Evolutionary conservation across 1,140 invertebrate genomes (phyloP).

Genomic region (Lutraria rhynchaena): DNA sequence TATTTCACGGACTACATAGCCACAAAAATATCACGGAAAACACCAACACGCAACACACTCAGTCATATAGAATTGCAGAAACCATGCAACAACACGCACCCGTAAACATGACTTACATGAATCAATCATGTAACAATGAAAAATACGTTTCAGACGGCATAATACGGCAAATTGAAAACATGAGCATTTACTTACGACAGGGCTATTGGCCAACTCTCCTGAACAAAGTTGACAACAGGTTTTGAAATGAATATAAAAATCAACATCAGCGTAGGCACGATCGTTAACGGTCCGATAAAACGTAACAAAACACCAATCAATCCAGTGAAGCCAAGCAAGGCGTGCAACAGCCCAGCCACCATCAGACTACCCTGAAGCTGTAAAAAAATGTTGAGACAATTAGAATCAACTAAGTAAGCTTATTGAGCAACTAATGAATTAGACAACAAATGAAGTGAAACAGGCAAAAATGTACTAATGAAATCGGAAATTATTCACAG

Average conservation of each 20-base stretch:
- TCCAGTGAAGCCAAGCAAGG: constrained; percentile 83
- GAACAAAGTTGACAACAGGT: constrained; percentile 74
- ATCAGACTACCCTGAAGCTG: constrained; percentile 74
- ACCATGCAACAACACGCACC: not conserved
- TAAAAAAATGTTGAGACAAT: constrained; percentile 81
- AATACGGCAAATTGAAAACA: not conserved
- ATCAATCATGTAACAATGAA: no score
- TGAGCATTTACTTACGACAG: constrained; percentile 75
- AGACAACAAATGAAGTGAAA: not conserved
- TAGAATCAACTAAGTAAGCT: not conserved
- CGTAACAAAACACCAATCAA: constrained; percentile 88
- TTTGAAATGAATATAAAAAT: constrained; percentile 82
- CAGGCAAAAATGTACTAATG: not conserved
- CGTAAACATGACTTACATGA: not conserved
- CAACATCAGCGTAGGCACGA: constrained; percentile 82
- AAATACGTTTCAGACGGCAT: not conserved
- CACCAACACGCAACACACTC: not conserved
- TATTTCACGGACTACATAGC: no score
- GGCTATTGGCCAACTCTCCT: constrained; percentile 81
- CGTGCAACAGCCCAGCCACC: constrained; percentile 73
- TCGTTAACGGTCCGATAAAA: constrained; percentile 84
- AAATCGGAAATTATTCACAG: not conserved
- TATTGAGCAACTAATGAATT: not conserved
- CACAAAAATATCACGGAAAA: not conserved
- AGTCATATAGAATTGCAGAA: not conserved